Conservation (phyloP, 2,797 vertebrate genomes). For the Mormyrops boulengeri region DNA sequence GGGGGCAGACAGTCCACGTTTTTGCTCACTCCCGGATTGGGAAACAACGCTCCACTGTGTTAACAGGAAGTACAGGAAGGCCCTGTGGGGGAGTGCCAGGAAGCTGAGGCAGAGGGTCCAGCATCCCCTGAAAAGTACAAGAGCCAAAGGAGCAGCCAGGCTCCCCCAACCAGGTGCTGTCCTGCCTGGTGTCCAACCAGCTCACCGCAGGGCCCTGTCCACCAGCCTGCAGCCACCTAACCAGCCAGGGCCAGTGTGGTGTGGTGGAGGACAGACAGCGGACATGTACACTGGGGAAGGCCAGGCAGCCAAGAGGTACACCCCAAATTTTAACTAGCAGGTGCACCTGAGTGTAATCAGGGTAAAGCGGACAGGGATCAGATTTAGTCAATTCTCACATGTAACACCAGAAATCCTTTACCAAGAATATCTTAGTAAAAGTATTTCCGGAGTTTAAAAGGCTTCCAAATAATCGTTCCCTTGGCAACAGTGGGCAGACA, state of each 20-base stretch:
- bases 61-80: slow-evolving; percentile 58
- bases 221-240: not conserved
- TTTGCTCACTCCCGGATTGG: not conserved
- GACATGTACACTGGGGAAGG: not conserved
- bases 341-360: not conserved
- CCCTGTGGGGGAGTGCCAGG: slow-evolving; percentile 37
- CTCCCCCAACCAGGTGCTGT: not conserved
- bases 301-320: not conserved
- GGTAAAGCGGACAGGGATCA: no score
- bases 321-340: not conserved
- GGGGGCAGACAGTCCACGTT: not conserved
- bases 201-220: not conserved
- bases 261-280: not conserved
- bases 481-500: not conserved
- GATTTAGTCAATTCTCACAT: not conserved
- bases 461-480: not conserved
- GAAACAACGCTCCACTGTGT: not conserved
- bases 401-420: not conserved
- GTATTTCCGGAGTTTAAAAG: not conserved
- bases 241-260: not conserved
- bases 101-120: slow-evolving; percentile 41
- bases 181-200: slow-evolving; percentile 27
- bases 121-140: slow-evolving; percentile 22
- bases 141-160: not conserved
- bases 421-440: not conserved